Percentiles rank a stretch among this genome's conserved stretches.
Conservation (phyloP, 2,113 vertebrate species). For the Ceuthmochares aereus region DNA sequence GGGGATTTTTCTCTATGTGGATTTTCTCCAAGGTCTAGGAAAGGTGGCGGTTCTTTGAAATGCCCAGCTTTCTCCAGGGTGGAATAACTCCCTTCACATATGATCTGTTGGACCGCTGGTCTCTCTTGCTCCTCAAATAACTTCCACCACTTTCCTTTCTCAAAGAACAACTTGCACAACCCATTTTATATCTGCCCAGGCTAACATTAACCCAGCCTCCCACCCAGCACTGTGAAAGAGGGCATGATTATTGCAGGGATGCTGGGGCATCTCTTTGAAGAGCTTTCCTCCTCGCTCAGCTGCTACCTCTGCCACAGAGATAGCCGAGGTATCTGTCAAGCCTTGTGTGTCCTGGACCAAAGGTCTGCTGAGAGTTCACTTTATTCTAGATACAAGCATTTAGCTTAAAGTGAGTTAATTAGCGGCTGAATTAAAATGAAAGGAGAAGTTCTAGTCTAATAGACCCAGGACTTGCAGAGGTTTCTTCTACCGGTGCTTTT, state of each 20-base stretch:
- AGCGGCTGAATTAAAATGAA: not conserved
- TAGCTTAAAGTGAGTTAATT: not conserved
- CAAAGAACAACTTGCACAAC: not conserved
- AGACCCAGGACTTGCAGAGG: not conserved
- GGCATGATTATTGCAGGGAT: not conserved
- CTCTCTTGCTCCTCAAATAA: rapidly evolving
- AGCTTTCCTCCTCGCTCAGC: not conserved
- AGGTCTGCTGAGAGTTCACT: not conserved
- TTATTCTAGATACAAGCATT: not conserved
- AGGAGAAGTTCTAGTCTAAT: not conserved
- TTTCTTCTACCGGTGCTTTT: not conserved
- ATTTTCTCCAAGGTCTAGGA: not conserved
- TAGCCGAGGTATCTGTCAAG: not conserved
- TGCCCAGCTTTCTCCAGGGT: not conserved
- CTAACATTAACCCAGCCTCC: not conserved
- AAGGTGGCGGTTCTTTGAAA: not conserved
- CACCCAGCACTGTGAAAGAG: rapidly evolving
- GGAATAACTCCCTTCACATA: not conserved
- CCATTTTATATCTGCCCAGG: not conserved
- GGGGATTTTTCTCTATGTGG: not conserved
- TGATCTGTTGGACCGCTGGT: rapidly evolving
- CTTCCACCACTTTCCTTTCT: not conserved
- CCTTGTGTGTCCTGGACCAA: not conserved
- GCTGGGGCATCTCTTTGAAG: not conserved
- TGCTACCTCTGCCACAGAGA: not conserved